phyloP scores from a whole-genome alignment of 1,140 invertebrate species.

The Apis cerana region DNA sequence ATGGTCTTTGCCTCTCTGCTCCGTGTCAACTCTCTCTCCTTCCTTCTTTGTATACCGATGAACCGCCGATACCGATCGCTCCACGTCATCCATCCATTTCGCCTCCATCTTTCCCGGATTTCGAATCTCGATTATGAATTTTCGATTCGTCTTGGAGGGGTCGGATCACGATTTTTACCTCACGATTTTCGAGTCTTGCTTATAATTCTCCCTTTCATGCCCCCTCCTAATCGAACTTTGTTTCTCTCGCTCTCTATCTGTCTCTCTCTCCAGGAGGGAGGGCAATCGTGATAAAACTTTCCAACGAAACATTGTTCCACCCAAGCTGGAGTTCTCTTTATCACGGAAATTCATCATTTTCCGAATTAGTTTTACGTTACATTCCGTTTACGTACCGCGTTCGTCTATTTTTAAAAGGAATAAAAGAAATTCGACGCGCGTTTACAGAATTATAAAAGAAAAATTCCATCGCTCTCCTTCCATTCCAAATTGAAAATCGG shows the following conservation, averaged over 20 bases:
- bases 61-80: conserved; percentile 60
- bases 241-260: too few relatives aligned
- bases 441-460: too few relatives aligned
- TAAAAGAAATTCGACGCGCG: too few relatives aligned
- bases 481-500: too few relatives aligned
- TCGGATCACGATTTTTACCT: not conserved
- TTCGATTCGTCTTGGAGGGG: too few relatives aligned
- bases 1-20: conserved; percentile 71
- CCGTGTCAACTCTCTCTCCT: not conserved
- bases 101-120: too few relatives aligned
- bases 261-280: too few relatives aligned
- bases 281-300: conserved; percentile 6
- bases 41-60: conserved; percentile 76
- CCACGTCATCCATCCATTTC: too few relatives aligned
- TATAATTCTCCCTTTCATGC: conserved; percentile 12
- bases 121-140: too few relatives aligned
- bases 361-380: not conserved
- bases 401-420: too few relatives aligned
- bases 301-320: not conserved
- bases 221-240: conserved; percentile 11
- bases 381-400: too few relatives aligned
- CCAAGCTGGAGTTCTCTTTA: not conserved
- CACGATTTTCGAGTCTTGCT: not conserved
- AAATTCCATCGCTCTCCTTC: too few relatives aligned
- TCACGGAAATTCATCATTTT: not conserved